Base-by-base conservation (phyloP, 2,797 vertebrate species). In the Mormyrus proboscirostris region DNA sequence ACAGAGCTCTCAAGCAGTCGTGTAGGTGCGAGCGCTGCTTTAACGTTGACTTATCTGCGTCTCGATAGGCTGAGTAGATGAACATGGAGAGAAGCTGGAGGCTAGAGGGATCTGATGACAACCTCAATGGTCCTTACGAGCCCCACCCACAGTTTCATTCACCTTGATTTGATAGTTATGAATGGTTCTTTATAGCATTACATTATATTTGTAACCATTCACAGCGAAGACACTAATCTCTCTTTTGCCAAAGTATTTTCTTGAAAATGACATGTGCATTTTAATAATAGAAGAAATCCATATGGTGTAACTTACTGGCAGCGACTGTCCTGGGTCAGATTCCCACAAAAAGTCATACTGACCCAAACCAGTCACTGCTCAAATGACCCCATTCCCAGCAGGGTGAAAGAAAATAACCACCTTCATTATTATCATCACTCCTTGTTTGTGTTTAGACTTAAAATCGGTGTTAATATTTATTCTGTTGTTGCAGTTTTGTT, bases 311-410 rank as follows among this genome's bases (percentile, higher is more conserved):
- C 69, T 1, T 53, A 10, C 59, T 12, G n/a, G n/a, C 89, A 93
- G 84, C 88, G 86, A 92, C 88, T 44, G 19, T 83, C 57, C 41
- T 88, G 86, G 90, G 91, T 22, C 90, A 91, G 79, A 90, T 88
- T 4, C 87, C 89, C 16, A 53, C 62, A 8, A 87, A 51, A 79
- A 87, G 25, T 2, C 79, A 79, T 19, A 90, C 65, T 76, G 79
- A 88, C n/a, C 82, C 89, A 62, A 83, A 89, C 62, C 79, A 85
- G 82, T 86, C 83, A 16, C 19, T 89, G 59, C 57, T 38, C 41
- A 84, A 79, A 62, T 50, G 29, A 83, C 10, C 38, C 51, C 76
- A 29, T 51, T 79, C n/a, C 29, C 86, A 53, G 16, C 49, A 76
- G 5, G 49, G 29, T 19, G 14, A 16, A n/a, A 14, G 76, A n/a